Conservation (phyloP, 2,888 invertebrate species). For the Macrostomum cliftonense region DNA sequence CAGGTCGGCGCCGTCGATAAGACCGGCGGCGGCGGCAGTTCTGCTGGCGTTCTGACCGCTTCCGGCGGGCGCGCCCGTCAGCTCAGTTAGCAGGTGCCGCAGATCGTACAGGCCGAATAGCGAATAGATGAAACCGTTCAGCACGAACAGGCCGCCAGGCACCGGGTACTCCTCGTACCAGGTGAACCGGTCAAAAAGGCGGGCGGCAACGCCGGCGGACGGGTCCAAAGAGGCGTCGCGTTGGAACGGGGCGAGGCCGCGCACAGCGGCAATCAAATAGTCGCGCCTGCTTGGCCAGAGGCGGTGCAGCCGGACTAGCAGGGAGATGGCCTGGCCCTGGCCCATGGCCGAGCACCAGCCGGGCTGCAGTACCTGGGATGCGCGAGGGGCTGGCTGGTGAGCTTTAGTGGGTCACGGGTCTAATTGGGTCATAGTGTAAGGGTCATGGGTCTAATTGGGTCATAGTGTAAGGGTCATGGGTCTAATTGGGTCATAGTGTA, state of each 20-base stretch:
- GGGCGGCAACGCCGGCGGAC: slow-evolving; percentile 86
- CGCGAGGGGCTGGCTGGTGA: no score
- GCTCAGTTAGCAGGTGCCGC: not conserved
- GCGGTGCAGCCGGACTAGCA: slow-evolving; percentile 66
- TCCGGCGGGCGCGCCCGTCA: not conserved
- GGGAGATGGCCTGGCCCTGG: slow-evolving; percentile 77
- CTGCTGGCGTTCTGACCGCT: no score
- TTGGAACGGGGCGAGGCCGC: slow-evolving; percentile 21
- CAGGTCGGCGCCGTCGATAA: not conserved
- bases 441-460: no score
- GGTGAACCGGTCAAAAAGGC: slow-evolving; percentile 75
- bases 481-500: no score
- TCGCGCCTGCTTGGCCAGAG: slow-evolving; percentile 56
- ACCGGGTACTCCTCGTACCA: slow-evolving; percentile 99
- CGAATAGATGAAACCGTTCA: slow-evolving; percentile 95
- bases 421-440: no score
- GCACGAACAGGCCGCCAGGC: slow-evolving; percentile 65
- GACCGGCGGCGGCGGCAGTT: not conserved
- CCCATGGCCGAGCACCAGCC: slow-evolving; percentile 97
- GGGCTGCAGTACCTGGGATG: slow-evolving; percentile 41
- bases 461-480: no score
- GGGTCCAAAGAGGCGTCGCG: slow-evolving; percentile 92
- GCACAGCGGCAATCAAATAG: slow-evolving; percentile 36
- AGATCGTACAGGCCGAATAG: slow-evolving; percentile 79
- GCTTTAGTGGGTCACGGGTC: no score